phyloP scores from a whole-genome alignment of 2,888 invertebrate genomes.

The Timema podura region DNA sequence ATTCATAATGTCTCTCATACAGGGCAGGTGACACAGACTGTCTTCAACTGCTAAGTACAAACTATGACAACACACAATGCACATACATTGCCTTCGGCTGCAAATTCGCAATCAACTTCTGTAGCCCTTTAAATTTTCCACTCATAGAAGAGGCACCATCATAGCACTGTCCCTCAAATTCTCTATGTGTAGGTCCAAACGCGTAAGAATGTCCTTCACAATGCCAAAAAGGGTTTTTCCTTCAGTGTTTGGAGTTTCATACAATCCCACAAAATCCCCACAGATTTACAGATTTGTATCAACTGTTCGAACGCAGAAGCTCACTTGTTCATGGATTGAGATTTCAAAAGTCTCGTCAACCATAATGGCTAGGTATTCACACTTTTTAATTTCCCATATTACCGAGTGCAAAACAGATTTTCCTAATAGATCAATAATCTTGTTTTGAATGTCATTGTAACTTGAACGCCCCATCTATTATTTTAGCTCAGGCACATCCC shows the following conservation, averaged over 20 bases:
- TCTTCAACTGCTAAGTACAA: background rate
- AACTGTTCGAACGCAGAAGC: background rate
- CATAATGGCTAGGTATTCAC: constrained; percentile 7
- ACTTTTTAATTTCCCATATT: background rate
- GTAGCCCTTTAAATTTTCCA: background rate
- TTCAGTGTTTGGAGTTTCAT: constrained; percentile 6
- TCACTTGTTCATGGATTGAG: constrained; percentile 9
- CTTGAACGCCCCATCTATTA: background rate
- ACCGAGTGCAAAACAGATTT: background rate
- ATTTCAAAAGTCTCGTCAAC: constrained; percentile 14
- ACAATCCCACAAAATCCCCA: constrained; percentile 13
- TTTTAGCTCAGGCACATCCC: background rate
- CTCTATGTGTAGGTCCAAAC: background rate
- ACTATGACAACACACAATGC: background rate
- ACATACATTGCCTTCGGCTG: constrained; percentile 4
- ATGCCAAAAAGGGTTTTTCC: constrained; percentile 10
- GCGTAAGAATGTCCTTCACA: background rate
- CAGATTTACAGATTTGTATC: background rate
- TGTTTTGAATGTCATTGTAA: constrained; percentile 15
- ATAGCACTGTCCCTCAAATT: background rate
- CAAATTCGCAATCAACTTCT: background rate
- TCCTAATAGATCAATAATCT: constrained; percentile 13
- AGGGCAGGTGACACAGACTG: background rate
- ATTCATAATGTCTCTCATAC: constrained; percentile 1
- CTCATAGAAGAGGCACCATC: background rate